A percentile compares a stretch with the other conserved stretches of the same genome.
Evolutionary conservation across 2,113 vertebrate species (phyloP).

Genomic region (Chrysemys picta): DNA sequence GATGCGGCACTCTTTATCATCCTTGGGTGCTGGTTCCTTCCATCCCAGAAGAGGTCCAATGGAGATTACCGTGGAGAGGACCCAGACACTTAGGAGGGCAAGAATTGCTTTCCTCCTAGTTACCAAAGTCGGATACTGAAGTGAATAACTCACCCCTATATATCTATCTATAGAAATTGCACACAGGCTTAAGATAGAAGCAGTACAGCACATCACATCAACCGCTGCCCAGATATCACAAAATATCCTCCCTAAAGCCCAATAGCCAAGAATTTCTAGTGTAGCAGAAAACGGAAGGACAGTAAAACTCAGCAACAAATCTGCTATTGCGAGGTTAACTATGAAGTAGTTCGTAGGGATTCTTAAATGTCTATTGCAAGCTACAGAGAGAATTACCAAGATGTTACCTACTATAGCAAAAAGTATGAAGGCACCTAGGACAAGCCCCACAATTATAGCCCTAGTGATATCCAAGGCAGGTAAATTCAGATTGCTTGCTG

Average conservation of each 20-base stretch:
- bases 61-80: constrained; percentile 93
- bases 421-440: constrained; percentile 93
- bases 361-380: constrained; percentile 95
- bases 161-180: constrained; percentile 98
- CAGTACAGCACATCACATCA: constrained; percentile 96
- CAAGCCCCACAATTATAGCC: constrained; percentile 89
- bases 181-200: constrained; percentile 96
- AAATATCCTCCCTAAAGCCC: constrained; percentile 94
- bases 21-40: constrained; percentile 92
- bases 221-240: constrained; percentile 98
- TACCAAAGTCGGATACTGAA: constrained; percentile 93
- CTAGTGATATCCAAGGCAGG: constrained; percentile 83
- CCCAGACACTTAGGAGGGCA: constrained; percentile 93
- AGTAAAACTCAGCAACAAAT: constrained; percentile 93
- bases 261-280: constrained; percentile 90
- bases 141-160: constrained; percentile 93
- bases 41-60: constrained; percentile 97
- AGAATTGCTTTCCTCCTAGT: constrained; percentile 91
- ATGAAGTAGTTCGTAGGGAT: constrained; percentile 98
- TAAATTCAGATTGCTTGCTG: constrained; percentile 75
- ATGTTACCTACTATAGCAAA: constrained; percentile 97
- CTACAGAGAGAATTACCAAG: constrained; percentile 94
- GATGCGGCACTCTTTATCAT: constrained; percentile 90
- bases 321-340: constrained; percentile 95
- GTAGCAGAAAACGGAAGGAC: constrained; percentile 95